Percentiles rank a stretch among this genome's conserved stretches.
Conservation (phyloP, 2,797 vertebrate genomes). For the Odontamblyopus lacepedii region DNA sequence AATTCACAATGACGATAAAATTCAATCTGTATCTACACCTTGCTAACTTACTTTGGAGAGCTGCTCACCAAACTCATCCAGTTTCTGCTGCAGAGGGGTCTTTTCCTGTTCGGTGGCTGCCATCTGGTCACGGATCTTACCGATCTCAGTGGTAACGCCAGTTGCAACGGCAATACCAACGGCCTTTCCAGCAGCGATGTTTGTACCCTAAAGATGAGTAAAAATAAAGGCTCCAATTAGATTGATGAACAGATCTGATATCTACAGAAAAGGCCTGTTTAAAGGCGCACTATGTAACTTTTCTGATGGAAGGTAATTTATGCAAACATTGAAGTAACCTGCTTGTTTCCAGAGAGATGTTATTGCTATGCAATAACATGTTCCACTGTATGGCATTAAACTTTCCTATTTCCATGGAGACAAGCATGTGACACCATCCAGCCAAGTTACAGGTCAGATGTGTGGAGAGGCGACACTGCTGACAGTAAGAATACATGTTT, state of each 20-base stretch:
- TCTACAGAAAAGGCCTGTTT: neutral
- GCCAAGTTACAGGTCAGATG: neutral
- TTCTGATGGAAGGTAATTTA: neutral
- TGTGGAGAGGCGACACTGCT: too few species aligned
- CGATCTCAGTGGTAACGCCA: slow-evolving; percentile 90
- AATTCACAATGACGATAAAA: neutral
- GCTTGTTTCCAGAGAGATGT: neutral
- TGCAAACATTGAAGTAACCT: too few species aligned
- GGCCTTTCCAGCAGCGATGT: slow-evolving; percentile 92
- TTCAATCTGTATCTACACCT: neutral
- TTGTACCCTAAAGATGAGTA: slow-evolving; percentile 84
- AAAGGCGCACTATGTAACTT: neutral
- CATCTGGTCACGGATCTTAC: slow-evolving; percentile 97
- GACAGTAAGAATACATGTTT: too few species aligned
- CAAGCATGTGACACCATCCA: neutral
- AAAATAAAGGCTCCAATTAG: neutral
- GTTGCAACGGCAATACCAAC: slow-evolving; percentile 87
- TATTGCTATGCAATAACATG: neutral
- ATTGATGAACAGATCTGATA: neutral
- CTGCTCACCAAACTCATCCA: slow-evolving; percentile 96
- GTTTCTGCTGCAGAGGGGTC: slow-evolving; percentile 94
- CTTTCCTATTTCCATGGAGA: neutral
- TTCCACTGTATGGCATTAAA: neutral
- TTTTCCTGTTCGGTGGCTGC: slow-evolving; percentile 94
- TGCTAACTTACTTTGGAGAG: slow-evolving; percentile 81